phyloP scores from a whole-genome alignment of 2,888 invertebrate species.

The Exocentrus adspersus region DNA sequence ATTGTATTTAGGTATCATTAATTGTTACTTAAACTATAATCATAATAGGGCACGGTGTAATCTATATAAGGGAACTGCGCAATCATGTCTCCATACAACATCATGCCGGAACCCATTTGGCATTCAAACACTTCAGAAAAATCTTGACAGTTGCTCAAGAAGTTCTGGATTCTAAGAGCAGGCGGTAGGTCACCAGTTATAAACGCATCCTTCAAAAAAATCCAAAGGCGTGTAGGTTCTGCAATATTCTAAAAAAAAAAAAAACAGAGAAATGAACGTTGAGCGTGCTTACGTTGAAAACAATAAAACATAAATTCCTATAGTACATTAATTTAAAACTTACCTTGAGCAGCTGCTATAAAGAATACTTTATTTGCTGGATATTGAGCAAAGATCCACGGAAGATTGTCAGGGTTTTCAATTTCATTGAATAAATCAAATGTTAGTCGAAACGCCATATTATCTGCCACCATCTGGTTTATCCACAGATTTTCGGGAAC shows the following conservation, averaged over 20 bases:
- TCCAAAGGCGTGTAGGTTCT: not conserved
- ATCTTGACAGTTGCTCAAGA: conserved; percentile 22
- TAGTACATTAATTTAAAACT: too few species aligned
- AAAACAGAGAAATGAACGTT: too few species aligned
- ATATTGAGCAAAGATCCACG: conserved; percentile 25
- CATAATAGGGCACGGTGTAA: not conserved
- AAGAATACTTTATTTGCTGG: conserved; percentile 25
- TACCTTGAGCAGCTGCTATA: conserved; percentile 35
- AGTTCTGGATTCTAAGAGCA: conserved; percentile 25
- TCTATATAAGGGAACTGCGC: conserved; percentile 26
- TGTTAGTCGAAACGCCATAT: conserved; percentile 27
- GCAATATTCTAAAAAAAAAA: conserved; percentile 23
- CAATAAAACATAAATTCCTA: too few species aligned
- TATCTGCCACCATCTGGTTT: conserved; percentile 33
- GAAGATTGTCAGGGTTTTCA: conserved; percentile 1
- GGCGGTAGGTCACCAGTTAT: conserved; percentile 17
- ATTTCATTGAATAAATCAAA: conserved; percentile 15
- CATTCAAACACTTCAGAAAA: conserved; percentile 25
- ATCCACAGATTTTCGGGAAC: conserved; percentile 3
- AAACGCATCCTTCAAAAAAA: conserved; percentile 7
- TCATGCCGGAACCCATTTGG: conserved; percentile 19
- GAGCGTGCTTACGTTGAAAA: too few species aligned
- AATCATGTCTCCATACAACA: not conserved
- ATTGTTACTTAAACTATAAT: not conserved
- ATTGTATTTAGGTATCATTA: too few species aligned